Base-by-base conservation (phyloP, 2,888 invertebrate genomes). In the Spisula subtruncata region DNA sequence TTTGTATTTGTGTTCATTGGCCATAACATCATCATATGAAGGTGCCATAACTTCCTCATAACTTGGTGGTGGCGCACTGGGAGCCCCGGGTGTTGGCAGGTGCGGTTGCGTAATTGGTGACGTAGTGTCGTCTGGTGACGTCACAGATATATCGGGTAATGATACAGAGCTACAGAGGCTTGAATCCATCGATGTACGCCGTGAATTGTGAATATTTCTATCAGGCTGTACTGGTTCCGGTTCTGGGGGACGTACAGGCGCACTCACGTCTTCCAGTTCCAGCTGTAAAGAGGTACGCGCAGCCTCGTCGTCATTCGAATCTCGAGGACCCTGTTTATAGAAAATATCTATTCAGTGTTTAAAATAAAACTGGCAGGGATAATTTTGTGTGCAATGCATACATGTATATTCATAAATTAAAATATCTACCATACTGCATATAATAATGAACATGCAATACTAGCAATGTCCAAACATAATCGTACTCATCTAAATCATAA, bases 31-130 rank as follows among this genome's bases (percentile, higher is more conserved):
- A 14, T 48, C 81, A n/a, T 81, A 81, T 4, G 81, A 81, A 0
- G 81, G 81, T 6, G 56, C 83, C 83, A 83, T 18, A 35, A 20
- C 60, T 1, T 83, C 83, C 18, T 54, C 83, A 29, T 83, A 83
- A 18, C 83, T 83, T 20, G 56, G 83, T 20, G 83, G 83, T 1
- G 83, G 60, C 14, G 25, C 51, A 60, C 20, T 8, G 25, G 60
- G 60, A 32, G 25, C 51, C 14, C 20, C n/a, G 25, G 60, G 60
- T 8, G n/a, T 71, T 12, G 25, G 20, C n/a, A 20, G 4, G 25
- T 12, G 1, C n/a, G 71, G 25, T 79, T 32, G 79, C 25, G 32
- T 12, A 79, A 35, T 29, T 60, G n/a, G 60, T 60, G 60, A 60
- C 25, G 60, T 6, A 25, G 25, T 60, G 60, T 60, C 25, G 25